phyloP scores from a whole-genome alignment of 2,888 invertebrate genomes.

The Sarcophaga variegata region DNA sequence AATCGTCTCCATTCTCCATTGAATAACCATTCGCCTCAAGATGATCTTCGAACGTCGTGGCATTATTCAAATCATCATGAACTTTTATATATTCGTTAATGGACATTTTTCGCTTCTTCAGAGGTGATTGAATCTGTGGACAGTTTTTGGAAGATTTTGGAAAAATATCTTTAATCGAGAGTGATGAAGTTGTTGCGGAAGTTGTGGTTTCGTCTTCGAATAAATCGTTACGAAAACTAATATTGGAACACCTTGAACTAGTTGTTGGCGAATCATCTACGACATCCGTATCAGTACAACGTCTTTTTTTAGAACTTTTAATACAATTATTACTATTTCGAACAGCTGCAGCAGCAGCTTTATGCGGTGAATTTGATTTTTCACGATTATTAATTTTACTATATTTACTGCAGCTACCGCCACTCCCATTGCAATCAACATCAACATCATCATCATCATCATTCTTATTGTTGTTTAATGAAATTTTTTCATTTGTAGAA shows the following conservation, averaged over 20 bases:
- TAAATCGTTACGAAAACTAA: conserved; percentile 73
- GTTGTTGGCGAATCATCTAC: conserved; percentile 75
- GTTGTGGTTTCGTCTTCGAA: conserved; percentile 61
- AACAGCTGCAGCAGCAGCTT: conserved; percentile 2
- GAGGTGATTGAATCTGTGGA: conserved; percentile 63
- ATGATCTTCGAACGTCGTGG: conserved; percentile 4
- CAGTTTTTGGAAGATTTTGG: conserved; percentile 48
- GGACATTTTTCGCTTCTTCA: conserved; percentile 68
- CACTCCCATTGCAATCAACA: conserved; percentile 41
- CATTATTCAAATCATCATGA: conserved; percentile 37
- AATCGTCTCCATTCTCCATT: conserved; percentile 52
- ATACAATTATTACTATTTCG: conserved; percentile 38
- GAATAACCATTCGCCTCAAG: neutral
- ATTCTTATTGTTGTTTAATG: conserved; percentile 50
- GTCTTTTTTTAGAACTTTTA: conserved; percentile 65
- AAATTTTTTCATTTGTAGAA: conserved; percentile 44
- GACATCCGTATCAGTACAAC: conserved; percentile 69
- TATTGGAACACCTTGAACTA: conserved; percentile 75
- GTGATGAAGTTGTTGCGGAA: conserved; percentile 38
- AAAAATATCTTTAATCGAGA: conserved; percentile 20
- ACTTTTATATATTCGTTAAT: conserved; percentile 66
- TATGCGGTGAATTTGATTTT: neutral
- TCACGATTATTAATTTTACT: conserved; percentile 63
- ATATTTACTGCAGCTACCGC: conserved; percentile 64
- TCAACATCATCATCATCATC: conserved; percentile 70